phyloP scores from a whole-genome alignment of 1,140 invertebrate genomes.

The Bombus affinis region DNA sequence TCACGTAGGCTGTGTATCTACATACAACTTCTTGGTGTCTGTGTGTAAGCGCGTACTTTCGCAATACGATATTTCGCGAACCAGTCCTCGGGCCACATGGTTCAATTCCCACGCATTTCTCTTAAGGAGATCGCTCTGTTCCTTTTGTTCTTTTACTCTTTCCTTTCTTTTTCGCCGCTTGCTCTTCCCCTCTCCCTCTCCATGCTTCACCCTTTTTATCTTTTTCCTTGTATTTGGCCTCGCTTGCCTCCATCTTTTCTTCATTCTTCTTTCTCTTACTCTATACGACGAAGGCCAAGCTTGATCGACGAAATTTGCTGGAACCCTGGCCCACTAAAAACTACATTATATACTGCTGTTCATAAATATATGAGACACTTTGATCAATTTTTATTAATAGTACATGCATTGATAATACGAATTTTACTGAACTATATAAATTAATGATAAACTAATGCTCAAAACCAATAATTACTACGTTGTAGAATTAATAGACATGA shows the following conservation, averaged over 20 bases:
- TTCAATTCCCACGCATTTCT: constrained; percentile 78
- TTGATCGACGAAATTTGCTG: constrained; percentile 62
- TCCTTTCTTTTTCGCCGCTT: constrained; percentile 33
- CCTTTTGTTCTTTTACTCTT: constrained; percentile 45
- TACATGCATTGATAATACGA: neutral
- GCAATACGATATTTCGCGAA: constrained; percentile 76
- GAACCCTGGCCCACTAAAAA: constrained; percentile 72
- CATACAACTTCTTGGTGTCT: neutral
- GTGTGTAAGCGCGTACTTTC: constrained; percentile 52
- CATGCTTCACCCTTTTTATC: constrained; percentile 15
- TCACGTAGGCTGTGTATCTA: too few species aligned
- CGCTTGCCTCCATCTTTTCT: constrained; percentile 22
- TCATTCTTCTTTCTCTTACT: constrained; percentile 19
- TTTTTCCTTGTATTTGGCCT: constrained; percentile 35
- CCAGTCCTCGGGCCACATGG: constrained; percentile 73
- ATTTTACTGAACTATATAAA: neutral
- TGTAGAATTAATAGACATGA: too few species aligned
- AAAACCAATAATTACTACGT: too few species aligned
- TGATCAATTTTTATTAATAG: neutral
- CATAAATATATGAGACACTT: neutral
- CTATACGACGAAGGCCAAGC: constrained; percentile 63
- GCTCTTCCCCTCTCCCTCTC: neutral
- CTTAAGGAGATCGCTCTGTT: constrained; percentile 53
- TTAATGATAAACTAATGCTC: too few species aligned
- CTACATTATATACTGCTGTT: neutral